These are phyloP conservation scores for Glaucopsyche alexis DNA, from an alignment of 2,888 invertebrate species.

Conservation along the genomic window DNA sequence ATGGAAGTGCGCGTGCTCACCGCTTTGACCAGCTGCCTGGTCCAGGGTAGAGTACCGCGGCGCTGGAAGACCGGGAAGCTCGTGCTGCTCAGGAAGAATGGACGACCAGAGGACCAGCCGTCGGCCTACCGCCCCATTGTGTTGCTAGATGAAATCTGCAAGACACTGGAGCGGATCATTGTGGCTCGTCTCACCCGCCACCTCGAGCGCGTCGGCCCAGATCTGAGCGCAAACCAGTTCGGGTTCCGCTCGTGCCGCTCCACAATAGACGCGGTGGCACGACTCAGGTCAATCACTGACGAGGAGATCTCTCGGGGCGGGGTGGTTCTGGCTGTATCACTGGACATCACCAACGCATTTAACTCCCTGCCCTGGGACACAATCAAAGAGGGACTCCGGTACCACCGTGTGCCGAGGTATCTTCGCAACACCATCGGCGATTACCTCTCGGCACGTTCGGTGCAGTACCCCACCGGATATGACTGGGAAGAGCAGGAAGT, in stretches of 20 bases:
- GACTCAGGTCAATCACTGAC: neutral
- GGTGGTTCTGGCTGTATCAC: neutral
- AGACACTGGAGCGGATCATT: too few relatives aligned
- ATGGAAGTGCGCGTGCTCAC: neutral
- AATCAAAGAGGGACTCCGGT: neutral
- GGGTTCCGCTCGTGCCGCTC: too few relatives aligned
- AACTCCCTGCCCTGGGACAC: neutral
- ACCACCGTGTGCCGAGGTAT: neutral
- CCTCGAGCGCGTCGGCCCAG: too few relatives aligned
- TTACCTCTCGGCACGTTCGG: too few relatives aligned
- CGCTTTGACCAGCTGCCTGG: neutral
- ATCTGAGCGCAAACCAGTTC: too few relatives aligned
- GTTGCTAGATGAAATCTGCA: neutral
- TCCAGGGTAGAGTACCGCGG: conserved; percentile 30
- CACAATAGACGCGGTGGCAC: neutral
- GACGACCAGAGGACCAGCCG: neutral
- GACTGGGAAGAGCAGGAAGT: neutral
- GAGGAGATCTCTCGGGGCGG: conserved; percentile 1
- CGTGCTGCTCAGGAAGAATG: neutral
- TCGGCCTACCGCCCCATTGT: conserved; percentile 27
- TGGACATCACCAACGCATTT: neutral
- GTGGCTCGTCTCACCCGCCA: too few relatives aligned
- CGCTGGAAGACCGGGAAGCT: neutral
- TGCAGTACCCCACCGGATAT: neutral
- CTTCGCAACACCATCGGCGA: too few relatives aligned